Percentiles rank a stretch among this genome's conserved stretches.
These are phyloP conservation scores for Cyclophora albipunctata DNA, from an alignment of 2,888 invertebrate species.

Conservation along the genomic window DNA sequence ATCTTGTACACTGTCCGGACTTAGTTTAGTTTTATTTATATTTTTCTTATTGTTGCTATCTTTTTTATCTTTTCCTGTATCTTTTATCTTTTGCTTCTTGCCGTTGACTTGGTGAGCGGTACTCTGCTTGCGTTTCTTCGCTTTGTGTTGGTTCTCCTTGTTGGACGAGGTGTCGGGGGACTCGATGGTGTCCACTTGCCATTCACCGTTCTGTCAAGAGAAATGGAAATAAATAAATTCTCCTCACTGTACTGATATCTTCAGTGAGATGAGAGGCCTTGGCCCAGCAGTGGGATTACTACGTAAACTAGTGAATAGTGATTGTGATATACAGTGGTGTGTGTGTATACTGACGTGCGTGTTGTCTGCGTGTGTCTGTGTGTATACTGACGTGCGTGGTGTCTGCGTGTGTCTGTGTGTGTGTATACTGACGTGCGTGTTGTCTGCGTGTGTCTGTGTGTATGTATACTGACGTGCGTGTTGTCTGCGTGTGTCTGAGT, in stretches of 20 bases:
- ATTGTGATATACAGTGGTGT: no score
- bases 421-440: no score
- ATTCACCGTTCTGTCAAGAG: constrained; percentile 40
- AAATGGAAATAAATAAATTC: background rate
- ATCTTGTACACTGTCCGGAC: background rate
- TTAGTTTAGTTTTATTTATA: constrained; percentile 6
- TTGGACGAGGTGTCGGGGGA: constrained; percentile 23
- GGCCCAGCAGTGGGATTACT: background rate
- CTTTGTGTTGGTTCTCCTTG: constrained; percentile 40
- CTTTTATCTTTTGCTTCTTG: constrained; percentile 13
- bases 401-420: no score
- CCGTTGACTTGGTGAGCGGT: constrained; percentile 7
- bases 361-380: no score
- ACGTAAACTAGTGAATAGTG: background rate
- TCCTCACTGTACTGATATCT: no score
- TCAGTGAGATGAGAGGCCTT: no score
- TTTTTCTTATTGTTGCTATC: constrained; percentile 8
- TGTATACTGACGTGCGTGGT: no score
- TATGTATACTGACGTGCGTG: no score
- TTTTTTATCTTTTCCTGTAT: constrained; percentile 12
- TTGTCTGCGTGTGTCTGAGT: no score
- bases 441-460: no score
- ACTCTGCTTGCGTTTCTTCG: constrained; percentile 22
- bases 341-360: no score
- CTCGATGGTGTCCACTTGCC: constrained; percentile 42